These are phyloP conservation scores for Raja brachyura DNA, from an alignment of 2,113 vertebrate species.

Conservation along the genomic window DNA sequence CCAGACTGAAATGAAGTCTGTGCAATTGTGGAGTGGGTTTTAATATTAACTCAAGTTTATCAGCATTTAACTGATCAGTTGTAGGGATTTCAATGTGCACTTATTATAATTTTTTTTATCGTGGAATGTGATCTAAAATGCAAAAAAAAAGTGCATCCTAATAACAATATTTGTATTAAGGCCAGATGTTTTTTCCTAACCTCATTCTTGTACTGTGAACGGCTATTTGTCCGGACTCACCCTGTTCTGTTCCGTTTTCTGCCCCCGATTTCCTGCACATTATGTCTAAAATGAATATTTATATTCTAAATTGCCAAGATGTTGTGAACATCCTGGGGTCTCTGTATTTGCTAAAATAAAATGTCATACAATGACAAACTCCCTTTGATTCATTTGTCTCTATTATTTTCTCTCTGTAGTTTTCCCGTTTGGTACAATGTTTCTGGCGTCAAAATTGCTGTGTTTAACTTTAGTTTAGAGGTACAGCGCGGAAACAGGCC, in stretches of 20 bases:
- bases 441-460: neutral
- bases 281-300: constrained; percentile 35
- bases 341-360: constrained; percentile 38
- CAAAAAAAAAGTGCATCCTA: neutral
- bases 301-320: constrained; percentile 36
- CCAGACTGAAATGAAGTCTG: neutral
- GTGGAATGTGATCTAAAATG: neutral
- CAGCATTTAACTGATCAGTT: neutral
- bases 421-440: neutral
- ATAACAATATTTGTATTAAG: neutral
- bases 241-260: constrained; percentile 2
- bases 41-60: neutral
- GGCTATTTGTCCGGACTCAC: neutral
- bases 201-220: constrained; percentile 30
- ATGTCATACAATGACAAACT: constrained; percentile 33
- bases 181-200: neutral
- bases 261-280: constrained; percentile 9
- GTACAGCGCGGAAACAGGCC: too few relatives aligned
- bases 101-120: neutral
- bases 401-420: neutral
- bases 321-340: constrained; percentile 27
- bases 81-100: neutral
- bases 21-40: neutral
- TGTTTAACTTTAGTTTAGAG: neutral
- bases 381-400: neutral